Conservation (phyloP, 1,140 invertebrate species). For the Hypsibius dujardini region DNA sequence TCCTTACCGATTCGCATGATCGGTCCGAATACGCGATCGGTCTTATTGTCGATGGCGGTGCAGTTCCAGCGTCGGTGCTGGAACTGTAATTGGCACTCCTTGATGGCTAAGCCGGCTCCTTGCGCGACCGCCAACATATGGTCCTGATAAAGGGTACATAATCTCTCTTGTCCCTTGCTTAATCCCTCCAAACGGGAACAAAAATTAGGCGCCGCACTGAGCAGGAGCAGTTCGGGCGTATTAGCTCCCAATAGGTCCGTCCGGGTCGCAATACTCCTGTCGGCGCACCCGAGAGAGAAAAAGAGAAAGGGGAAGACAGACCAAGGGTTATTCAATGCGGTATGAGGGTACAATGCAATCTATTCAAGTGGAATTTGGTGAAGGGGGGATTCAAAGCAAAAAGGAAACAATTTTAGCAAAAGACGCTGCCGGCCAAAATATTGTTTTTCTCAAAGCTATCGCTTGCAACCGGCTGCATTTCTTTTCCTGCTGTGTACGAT, state of each 20-base stretch:
- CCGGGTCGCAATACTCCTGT: background rate
- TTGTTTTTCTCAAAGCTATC: too few species aligned
- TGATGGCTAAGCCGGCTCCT: conserved; percentile 55
- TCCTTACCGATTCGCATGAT: conserved; percentile 60
- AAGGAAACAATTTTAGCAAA: too few species aligned
- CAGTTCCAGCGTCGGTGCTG: conserved; percentile 65
- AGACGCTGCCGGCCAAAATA: too few species aligned
- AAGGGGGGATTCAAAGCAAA: too few species aligned
- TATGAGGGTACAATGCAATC: too few species aligned
- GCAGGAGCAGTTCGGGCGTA: background rate
- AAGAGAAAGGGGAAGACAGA: too few species aligned
- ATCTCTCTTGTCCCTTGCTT: conserved; percentile 15
- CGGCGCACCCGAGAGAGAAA: too few species aligned
- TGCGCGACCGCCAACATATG: conserved; percentile 49
- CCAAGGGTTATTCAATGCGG: too few species aligned
- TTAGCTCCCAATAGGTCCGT: conserved; percentile 7
- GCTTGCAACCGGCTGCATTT: too few species aligned
- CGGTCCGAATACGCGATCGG: conserved; percentile 52
- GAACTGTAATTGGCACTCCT: conserved; percentile 67
- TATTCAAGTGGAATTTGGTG: too few species aligned
- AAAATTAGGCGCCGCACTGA: background rate
- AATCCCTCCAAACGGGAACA: conserved; percentile 9
- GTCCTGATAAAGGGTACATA: conserved; percentile 13
- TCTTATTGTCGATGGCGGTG: conserved; percentile 34
- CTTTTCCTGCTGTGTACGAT: too few species aligned